Percentiles rank a stretch among this genome's conserved stretches.
Evolutionary conservation across 2,888 invertebrate genomes (phyloP).

Genomic region (Idaea dimidiata): DNA sequence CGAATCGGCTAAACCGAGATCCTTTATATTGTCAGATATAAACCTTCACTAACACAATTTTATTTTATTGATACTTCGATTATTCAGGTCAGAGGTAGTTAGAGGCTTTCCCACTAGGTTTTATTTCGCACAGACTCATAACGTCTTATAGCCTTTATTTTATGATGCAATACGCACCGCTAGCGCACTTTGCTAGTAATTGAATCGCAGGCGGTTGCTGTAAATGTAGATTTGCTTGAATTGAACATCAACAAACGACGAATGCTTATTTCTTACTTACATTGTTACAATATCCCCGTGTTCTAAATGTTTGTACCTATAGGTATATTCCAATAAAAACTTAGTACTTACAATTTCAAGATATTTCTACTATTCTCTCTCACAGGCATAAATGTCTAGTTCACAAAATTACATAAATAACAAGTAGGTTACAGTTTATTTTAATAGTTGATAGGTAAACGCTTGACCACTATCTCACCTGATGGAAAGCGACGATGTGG

Average conservation of each 20-base stretch:
- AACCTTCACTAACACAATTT: slow-evolving; percentile 29
- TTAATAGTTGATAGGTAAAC: too few species aligned
- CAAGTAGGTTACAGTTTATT: too few species aligned
- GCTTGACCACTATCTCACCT: too few species aligned
- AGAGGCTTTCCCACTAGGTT: slow-evolving; percentile 38
- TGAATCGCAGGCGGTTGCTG: slow-evolving; percentile 70
- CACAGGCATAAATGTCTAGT: not conserved
- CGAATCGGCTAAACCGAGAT: slow-evolving; percentile 9
- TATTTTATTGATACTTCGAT: slow-evolving; percentile 37
- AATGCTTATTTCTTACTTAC: slow-evolving; percentile 16
- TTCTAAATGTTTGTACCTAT: not conserved
- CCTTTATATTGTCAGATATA: slow-evolving; percentile 20
- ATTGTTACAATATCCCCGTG: slow-evolving; percentile 1
- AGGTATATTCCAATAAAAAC: not conserved
- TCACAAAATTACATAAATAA: not conserved
- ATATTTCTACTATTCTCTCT: not conserved
- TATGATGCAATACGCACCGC: slow-evolving; percentile 71
- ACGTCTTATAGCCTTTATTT: slow-evolving; percentile 67
- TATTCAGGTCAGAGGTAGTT: slow-evolving; percentile 54
- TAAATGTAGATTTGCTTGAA: slow-evolving; percentile 54
- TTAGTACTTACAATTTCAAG: not conserved
- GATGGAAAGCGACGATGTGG: too few species aligned
- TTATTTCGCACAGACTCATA: slow-evolving; percentile 58
- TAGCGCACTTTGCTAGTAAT: slow-evolving; percentile 70
- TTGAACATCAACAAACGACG: slow-evolving; percentile 47